A percentile compares a stretch with the other conserved stretches of the same genome.
Conservation (phyloP, 2,888 invertebrate genomes). For the Oligia latruncula region DNA sequence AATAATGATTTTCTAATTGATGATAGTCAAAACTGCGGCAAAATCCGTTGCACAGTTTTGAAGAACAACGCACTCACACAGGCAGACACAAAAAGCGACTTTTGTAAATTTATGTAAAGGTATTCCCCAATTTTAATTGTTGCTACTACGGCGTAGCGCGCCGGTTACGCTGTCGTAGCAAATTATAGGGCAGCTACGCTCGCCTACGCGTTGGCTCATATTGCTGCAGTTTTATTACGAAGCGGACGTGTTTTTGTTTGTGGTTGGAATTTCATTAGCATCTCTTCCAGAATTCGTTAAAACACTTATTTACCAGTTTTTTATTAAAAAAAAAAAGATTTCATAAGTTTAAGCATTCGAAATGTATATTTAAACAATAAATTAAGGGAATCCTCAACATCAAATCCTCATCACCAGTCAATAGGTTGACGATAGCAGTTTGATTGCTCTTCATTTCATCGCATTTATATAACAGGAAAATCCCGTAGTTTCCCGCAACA, state of each 20-base stretch:
- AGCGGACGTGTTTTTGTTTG: background rate
- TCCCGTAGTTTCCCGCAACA: conserved; percentile 13
- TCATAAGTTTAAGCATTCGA: background rate
- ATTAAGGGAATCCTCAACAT: background rate
- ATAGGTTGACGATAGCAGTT: background rate
- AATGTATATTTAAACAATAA: background rate
- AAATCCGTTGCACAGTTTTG: background rate
- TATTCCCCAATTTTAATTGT: background rate
- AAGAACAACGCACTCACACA: background rate
- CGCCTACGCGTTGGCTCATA: background rate
- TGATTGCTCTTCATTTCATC: background rate
- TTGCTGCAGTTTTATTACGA: conserved; percentile 3
- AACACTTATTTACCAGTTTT: background rate
- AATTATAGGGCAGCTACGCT: background rate
- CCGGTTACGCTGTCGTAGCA: conserved; percentile 4
- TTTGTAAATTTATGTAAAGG: background rate
- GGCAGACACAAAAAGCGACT: background rate
- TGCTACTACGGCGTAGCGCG: conserved; percentile 26
- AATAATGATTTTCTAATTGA: background rate
- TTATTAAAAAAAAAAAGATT: too few relatives aligned
- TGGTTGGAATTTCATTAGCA: background rate
- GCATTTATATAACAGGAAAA: background rate
- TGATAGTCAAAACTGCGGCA: background rate
- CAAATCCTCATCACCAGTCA: background rate
- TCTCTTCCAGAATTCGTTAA: background rate